These are phyloP conservation scores for Theristicus caerulescens DNA, from an alignment of 2,113 vertebrate species.

Conservation along the genomic window DNA sequence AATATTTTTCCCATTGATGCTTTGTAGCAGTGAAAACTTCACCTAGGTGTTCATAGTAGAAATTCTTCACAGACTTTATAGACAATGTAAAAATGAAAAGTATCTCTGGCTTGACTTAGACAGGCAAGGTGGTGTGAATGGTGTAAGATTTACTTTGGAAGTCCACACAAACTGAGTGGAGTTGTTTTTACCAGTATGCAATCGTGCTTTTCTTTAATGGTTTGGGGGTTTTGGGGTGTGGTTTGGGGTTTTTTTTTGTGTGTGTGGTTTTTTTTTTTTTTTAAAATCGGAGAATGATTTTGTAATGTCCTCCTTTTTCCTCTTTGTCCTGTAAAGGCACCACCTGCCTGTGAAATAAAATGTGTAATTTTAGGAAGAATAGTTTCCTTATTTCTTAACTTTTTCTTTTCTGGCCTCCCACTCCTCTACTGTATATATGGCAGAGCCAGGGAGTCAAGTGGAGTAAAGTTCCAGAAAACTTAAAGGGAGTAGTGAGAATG, in stretches of 20 bases:
- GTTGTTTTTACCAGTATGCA: neutral
- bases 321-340: neutral
- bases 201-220: neutral
- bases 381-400: neutral
- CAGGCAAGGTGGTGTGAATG: neutral
- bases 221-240: neutral
- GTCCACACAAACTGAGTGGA: neutral
- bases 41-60: neutral
- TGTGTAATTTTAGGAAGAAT: neutral
- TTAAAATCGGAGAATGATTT: neutral
- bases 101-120: neutral
- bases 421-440: accelerated
- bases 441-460: neutral
- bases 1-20: neutral
- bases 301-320: neutral
- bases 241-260: neutral
- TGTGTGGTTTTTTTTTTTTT: neutral
- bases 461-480: neutral
- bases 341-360: neutral
- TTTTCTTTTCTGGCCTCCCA: neutral
- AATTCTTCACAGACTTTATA: neutral
- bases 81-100: neutral
- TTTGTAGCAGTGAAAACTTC: neutral
- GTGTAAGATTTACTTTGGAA: neutral
- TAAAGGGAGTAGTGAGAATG: neutral